Evolutionary conservation across 2,797 vertebrate genomes (phyloP).

Genomic region (Brachyalestes nurse): DNA sequence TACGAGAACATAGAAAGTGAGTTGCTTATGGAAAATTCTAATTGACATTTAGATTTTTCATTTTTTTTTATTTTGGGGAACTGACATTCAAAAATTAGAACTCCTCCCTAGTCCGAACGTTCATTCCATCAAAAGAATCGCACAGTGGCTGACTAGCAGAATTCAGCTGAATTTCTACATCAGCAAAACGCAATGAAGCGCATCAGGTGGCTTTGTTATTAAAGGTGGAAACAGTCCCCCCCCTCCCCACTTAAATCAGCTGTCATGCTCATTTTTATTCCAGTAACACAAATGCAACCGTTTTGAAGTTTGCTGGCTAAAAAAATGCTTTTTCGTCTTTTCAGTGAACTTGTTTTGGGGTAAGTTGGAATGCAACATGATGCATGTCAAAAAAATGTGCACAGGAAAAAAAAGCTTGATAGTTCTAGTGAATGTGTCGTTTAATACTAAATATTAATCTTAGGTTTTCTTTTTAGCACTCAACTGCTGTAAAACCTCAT

Average conservation of each 20-base stretch:
- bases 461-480: slow-evolving; percentile 37
- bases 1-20: too few species aligned
- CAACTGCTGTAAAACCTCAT: slow-evolving; percentile 27
- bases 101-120: background rate
- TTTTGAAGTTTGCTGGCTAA: slow-evolving; percentile 57
- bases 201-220: slow-evolving; percentile 11
- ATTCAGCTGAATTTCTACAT: background rate
- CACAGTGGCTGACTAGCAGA: background rate
- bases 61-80: too few species aligned
- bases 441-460: slow-evolving; percentile 70
- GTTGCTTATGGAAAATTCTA: too few species aligned
- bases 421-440: slow-evolving; percentile 85
- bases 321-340: slow-evolving; percentile 41
- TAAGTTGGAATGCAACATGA: slow-evolving; percentile 89
- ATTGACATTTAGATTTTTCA: too few species aligned
- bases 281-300: background rate
- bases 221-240: slow-evolving; percentile 13
- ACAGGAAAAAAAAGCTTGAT: slow-evolving; percentile 78
- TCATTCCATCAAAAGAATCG: slow-evolving; percentile 13
- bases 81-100: too few species aligned
- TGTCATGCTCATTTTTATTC: background rate
- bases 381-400: slow-evolving; percentile 95
- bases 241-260: slow-evolving; percentile 15
- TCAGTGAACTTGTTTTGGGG: slow-evolving; percentile 81
- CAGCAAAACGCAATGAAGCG: background rate